Base-by-base conservation (phyloP, 1,140 invertebrate species). In the Sarcophaga bullata region DNA sequence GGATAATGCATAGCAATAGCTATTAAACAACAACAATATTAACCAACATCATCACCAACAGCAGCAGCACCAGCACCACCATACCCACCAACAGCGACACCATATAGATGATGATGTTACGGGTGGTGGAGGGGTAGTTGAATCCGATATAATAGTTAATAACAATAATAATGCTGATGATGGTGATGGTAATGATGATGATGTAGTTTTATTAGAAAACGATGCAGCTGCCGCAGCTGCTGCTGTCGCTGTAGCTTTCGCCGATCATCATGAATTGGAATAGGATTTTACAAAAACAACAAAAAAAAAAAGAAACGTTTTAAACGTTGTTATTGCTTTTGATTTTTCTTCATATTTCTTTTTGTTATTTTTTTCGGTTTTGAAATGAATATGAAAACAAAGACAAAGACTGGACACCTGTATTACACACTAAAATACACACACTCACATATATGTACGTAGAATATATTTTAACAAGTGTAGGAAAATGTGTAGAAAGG, bases 1-100 rank as follows among this genome's bases (percentile, higher is more conserved):
- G 48, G 48, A 78, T 52, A 78, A 9, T 19, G 75, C 75, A 78
- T 78, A 78, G 75, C 75, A 78, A 78, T 78, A 78, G 75, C 75
- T 78, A 25, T 78, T 78, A 78, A 52, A 17, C 25, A 37, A 37
- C 4, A 37, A 37, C 4, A 37, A 37, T 37, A 37, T 37, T 37
- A 37, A 37, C 25, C 25, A 37, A 37, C 25, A 37, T 37, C 25
- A 37, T 37, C 25, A 37, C 4, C 25, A 37, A 1, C 25, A 4
- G 25, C 25, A 37, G 25, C 25, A 37, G 25, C 25, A 37, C 1
- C 25, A 37, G 25, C 25, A 37, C 1, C 25, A 62, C 73, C 73
- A 25, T 73, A n/a, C 8, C 50, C 25, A 37, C 4, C 25, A 37
- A 1, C 25, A 4, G 25, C 25, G 4, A 4, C 25, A 62, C 73